Conservation (phyloP, 1,140 invertebrate species). For the Polypedilum pembai region DNA sequence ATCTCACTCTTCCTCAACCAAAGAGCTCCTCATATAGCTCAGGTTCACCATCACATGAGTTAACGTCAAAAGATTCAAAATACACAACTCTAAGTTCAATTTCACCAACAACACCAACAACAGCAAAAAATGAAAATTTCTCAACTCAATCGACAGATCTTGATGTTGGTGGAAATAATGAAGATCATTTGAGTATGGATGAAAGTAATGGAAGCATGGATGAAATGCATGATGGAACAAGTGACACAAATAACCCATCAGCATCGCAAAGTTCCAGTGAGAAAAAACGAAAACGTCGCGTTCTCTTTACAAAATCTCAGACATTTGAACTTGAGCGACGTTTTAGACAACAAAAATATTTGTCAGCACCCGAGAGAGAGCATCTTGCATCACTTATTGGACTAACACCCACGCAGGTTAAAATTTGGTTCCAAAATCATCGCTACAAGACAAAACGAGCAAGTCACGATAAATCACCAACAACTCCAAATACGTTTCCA, state of each 20-base stretch:
- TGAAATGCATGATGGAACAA: neutral
- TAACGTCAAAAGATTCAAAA: neutral
- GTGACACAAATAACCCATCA: neutral
- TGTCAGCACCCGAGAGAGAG: constrained; percentile 29
- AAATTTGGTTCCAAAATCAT: constrained; percentile 22
- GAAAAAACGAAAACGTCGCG: neutral
- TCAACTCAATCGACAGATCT: neutral
- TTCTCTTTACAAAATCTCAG: constrained; percentile 6
- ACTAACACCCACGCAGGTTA: constrained; percentile 29
- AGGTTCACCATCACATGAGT: neutral
- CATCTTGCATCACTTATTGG: constrained; percentile 28
- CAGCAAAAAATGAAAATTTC: neutral
- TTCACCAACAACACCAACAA: neutral
- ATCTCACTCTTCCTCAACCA: neutral
- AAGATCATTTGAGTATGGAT: constrained; percentile 21
- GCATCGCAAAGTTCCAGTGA: neutral
- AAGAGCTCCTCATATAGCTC: neutral
- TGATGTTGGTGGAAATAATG: neutral
- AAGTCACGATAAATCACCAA: neutral
- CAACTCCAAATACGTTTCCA: neutral
- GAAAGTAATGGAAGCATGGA: neutral
- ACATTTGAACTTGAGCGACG: constrained; percentile 29
- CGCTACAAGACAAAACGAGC: constrained; percentile 12
- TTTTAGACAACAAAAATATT: constrained; percentile 29
- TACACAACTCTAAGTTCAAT: neutral